phyloP scores from a whole-genome alignment of 2,888 invertebrate genomes.

The Penaeus monodon region DNA sequence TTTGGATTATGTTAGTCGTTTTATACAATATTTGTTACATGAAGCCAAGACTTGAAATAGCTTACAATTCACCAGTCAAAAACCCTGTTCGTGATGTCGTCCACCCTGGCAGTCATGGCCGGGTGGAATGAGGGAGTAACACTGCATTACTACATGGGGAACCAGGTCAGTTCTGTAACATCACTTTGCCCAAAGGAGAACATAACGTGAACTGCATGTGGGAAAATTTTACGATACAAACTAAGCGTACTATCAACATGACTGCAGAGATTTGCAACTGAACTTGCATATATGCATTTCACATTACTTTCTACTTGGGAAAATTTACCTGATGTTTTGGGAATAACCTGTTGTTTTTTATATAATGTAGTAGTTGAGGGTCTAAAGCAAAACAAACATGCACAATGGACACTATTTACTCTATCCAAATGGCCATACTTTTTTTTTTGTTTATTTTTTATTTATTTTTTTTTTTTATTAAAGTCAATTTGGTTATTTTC shows the following conservation, averaged over 20 bases:
- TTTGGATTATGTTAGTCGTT: background rate
- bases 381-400: conserved; percentile 35
- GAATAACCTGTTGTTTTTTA: conserved; percentile 8
- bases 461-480: background rate
- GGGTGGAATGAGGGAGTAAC: conserved; percentile 26
- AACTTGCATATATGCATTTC: conserved; percentile 36
- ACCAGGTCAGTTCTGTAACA: conserved; percentile 17
- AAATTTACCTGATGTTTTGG: conserved; percentile 11
- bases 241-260: conserved; percentile 31
- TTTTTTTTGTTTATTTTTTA: background rate
- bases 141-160: conserved; percentile 18
- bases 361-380: conserved; percentile 21
- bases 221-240: background rate
- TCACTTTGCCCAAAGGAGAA: conserved; percentile 9
- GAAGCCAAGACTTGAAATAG: conserved; percentile 15
- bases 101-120: background rate
- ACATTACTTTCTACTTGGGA: conserved; percentile 30
- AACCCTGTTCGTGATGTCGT: conserved; percentile 18
- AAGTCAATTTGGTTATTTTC: conserved; percentile 11
- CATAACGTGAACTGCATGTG: conserved; percentile 1
- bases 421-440: conserved; percentile 2
- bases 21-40: conserved; percentile 2
- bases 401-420: conserved; percentile 25
- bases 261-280: conserved; percentile 20
- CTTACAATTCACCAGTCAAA: conserved; percentile 16